phyloP scores from a whole-genome alignment of 2,888 invertebrate species.

The Epinotia nisella region DNA sequence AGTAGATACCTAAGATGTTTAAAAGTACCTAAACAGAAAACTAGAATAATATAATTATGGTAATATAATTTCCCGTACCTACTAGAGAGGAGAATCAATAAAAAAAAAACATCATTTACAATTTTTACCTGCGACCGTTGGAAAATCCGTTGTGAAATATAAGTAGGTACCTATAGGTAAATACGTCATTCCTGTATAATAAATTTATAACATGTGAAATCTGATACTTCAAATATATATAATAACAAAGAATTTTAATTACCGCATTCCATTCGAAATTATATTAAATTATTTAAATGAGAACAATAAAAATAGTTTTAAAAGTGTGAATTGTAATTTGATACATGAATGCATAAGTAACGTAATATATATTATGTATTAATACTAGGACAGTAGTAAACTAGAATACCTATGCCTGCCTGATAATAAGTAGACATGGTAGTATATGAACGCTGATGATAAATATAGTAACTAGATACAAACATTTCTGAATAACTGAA shows the following conservation, averaged over 20 bases:
- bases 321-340: slow-evolving; percentile 39
- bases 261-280: slow-evolving; percentile 11
- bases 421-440: no score
- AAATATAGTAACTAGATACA: no score
- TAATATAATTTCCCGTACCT: neutral
- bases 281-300: slow-evolving; percentile 39
- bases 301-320: slow-evolving; percentile 25
- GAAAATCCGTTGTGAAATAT: slow-evolving; percentile 21
- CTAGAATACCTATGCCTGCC: no score
- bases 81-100: neutral
- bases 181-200: slow-evolving; percentile 13
- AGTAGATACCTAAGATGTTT: neutral
- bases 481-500: no score
- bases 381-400: no score
- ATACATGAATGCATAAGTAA: slow-evolving; percentile 11
- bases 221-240: slow-evolving; percentile 34
- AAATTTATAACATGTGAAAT: slow-evolving; percentile 16
- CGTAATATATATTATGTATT: neutral
- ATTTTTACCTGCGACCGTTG: neutral
- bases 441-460: no score
- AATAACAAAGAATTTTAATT: slow-evolving; percentile 31
- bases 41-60: neutral
- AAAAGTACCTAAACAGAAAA: neutral
- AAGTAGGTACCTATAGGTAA: neutral
- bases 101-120: neutral